Conservation (phyloP, 2,888 invertebrate genomes). For the Morpho helenor region DNA sequence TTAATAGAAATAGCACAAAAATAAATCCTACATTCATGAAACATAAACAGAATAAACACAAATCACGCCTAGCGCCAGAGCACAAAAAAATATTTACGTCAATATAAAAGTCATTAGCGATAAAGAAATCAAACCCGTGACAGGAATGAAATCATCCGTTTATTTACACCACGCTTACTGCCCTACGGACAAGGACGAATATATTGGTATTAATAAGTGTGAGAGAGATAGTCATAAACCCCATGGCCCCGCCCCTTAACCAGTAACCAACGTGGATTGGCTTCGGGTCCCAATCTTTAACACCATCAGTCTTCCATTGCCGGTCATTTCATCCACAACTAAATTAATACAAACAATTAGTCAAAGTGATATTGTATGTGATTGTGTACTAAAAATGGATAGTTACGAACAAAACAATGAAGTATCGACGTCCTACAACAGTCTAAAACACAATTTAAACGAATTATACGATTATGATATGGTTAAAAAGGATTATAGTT, state of each 20-base stretch:
- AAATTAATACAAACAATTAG: conserved; percentile 40
- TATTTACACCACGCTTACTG: conserved; percentile 60
- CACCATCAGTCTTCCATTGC: conserved; percentile 68
- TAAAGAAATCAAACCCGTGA: conserved; percentile 40
- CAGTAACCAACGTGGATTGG: conserved; percentile 59
- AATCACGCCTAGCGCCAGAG: conserved; percentile 7
- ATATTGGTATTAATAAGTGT: conserved; percentile 23
- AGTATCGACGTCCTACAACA: conserved; percentile 58
- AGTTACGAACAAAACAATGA: conserved; percentile 64
- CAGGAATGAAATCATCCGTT: conserved; percentile 66
- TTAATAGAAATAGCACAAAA: not conserved
- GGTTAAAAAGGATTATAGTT: conserved; percentile 43
- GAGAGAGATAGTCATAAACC: conserved; percentile 35
- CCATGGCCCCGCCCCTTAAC: conserved; percentile 56
- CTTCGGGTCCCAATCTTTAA: conserved; percentile 50
- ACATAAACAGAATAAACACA: conserved; percentile 5
- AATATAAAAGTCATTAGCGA: conserved; percentile 31
- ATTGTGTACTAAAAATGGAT: conserved; percentile 48
- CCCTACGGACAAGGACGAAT: conserved; percentile 37
- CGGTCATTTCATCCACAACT: conserved; percentile 55
- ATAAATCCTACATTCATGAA: not conserved
- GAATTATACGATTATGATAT: conserved; percentile 50
- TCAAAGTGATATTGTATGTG: conserved; percentile 34
- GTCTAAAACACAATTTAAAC: conserved; percentile 51
- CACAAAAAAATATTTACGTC: conserved; percentile 19